Percentiles rank a stretch among this genome's conserved stretches.
Conservation (phyloP, 2,888 invertebrate species). For the Epirrita christyi region DNA sequence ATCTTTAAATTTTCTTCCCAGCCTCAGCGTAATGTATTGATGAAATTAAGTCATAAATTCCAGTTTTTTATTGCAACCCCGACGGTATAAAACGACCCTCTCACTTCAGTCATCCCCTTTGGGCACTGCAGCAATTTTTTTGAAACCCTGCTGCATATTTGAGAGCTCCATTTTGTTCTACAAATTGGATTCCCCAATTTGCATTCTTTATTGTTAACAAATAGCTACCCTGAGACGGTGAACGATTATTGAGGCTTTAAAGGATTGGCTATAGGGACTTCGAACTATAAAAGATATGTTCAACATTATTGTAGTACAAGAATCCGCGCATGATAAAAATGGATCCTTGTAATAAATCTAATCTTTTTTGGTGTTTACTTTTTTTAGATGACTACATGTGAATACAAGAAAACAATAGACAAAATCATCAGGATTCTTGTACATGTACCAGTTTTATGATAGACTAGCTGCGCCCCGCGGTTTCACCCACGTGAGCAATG, state of each 20-base stretch:
- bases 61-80: constrained; percentile 50
- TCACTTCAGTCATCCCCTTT: constrained; percentile 42
- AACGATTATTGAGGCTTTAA: constrained; percentile 48
- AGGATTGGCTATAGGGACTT: constrained; percentile 23
- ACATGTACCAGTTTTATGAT: no score
- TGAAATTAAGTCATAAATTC: constrained; percentile 44
- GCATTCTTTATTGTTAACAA: constrained; percentile 63
- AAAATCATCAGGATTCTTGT: no score
- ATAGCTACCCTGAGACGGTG: constrained; percentile 50
- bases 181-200: constrained; percentile 64
- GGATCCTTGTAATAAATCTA: no score
- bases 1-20: constrained; percentile 35
- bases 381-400: no score
- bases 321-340: not conserved
- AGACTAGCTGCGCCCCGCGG: no score
- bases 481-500: no score
- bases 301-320: not conserved
- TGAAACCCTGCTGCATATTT: constrained; percentile 60
- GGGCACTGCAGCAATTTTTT: constrained; percentile 56
- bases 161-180: constrained; percentile 56
- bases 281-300: not conserved
- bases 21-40: constrained; percentile 41
- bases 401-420: no score
- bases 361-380: no score
- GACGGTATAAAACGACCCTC: constrained; percentile 48